A percentile compares a stretch with the other conserved stretches of the same genome.
These are phyloP conservation scores for Adelphocoris suturalis DNA, from an alignment of 2,888 invertebrate species.

Conservation along the genomic window DNA sequence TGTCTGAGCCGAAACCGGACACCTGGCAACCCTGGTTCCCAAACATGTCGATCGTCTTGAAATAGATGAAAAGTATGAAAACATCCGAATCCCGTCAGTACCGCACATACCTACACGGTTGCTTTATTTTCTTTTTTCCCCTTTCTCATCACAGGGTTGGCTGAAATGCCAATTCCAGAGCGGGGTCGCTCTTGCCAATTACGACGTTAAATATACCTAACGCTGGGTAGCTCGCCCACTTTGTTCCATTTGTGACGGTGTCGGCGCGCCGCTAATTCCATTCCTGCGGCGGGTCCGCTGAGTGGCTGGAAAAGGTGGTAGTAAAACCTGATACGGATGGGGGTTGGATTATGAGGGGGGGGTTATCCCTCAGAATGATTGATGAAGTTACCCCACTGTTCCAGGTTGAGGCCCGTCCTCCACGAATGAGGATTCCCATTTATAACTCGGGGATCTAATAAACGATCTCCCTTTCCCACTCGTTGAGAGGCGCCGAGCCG, in stretches of 20 bases:
- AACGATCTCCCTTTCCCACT: conserved; percentile 46
- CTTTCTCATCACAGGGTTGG: too few relatives aligned
- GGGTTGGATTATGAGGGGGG: not conserved
- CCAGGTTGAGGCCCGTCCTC: conserved; percentile 32
- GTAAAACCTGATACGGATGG: not conserved
- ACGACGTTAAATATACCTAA: conserved; percentile 41
- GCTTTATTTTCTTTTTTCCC: too few relatives aligned
- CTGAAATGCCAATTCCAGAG: conserved; percentile 10
- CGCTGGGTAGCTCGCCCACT: conserved; percentile 14
- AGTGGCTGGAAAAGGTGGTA: not conserved
- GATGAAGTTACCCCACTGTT: conserved; percentile 67
- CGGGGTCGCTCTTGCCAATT: conserved; percentile 24
- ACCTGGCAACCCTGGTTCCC: too few relatives aligned
- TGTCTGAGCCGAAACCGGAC: too few relatives aligned
- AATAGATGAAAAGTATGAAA: too few relatives aligned
- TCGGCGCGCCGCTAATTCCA: conserved; percentile 23
- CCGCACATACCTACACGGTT: too few relatives aligned
- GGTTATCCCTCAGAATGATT: conserved; percentile 57
- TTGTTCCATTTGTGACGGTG: conserved; percentile 31
- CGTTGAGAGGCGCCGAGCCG: not conserved
- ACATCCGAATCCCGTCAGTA: too few relatives aligned
- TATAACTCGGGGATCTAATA: conserved; percentile 64
- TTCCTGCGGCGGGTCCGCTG: not conserved
- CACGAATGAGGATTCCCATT: conserved; percentile 61
- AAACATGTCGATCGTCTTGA: too few relatives aligned